Evolutionary conservation across 92 coral and sea anemone species (phyloP).

Genomic region (Ricordea florida): DNA sequence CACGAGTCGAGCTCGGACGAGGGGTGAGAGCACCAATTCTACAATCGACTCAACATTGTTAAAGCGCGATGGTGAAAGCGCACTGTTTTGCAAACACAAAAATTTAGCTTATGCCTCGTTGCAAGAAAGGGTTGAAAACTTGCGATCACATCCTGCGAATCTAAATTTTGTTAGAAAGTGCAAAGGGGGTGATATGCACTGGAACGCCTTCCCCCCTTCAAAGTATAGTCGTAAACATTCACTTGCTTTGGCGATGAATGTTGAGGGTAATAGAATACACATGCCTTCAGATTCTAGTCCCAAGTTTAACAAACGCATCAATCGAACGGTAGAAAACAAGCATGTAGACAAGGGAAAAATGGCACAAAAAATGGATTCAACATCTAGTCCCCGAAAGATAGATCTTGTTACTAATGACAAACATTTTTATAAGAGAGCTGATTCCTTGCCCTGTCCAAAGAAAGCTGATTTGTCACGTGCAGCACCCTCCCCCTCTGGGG

Average conservation of each 20-base stretch:
- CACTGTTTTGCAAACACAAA: neutral
- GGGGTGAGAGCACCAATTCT: slow-evolving; percentile 8
- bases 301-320: neutral
- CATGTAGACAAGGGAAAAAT: no score
- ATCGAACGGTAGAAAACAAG: no score
- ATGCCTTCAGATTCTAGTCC: slow-evolving; percentile 30
- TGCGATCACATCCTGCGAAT: slow-evolving; percentile 75
- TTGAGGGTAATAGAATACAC: slow-evolving; percentile 65
- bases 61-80: neutral
- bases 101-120: slow-evolving; percentile 1
- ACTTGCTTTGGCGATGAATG: slow-evolving; percentile 49
- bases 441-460: neutral
- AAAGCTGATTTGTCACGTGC: neutral
- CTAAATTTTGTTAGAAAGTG: slow-evolving; percentile 74
- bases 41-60: slow-evolving; percentile 14
- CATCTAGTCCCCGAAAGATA: slow-evolving; percentile 2
- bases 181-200: slow-evolving; percentile 48
- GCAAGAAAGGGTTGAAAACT: slow-evolving; percentile 71
- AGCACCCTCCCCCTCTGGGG: neutral
- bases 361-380: neutral
- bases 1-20: slow-evolving; percentile 7
- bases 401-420: neutral
- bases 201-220: slow-evolving; percentile 46
- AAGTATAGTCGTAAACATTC: slow-evolving; percentile 61
- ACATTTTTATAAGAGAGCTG: neutral